Evolutionary conservation across 2,797 vertebrate genomes (phyloP).

Genomic region (Channa striata): DNA sequence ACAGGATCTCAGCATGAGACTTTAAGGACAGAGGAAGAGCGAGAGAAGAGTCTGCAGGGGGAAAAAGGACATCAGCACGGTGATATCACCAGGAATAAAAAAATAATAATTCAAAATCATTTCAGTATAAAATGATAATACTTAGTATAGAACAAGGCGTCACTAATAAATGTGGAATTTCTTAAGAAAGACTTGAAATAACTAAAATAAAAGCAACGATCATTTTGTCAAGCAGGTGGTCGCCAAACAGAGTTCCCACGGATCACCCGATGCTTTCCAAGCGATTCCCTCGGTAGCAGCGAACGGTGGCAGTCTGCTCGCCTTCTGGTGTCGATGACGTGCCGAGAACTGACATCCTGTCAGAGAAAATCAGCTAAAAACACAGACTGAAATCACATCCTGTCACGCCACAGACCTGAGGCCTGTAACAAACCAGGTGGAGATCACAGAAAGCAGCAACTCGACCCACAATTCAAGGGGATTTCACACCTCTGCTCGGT

Average conservation of each 20-base stretch:
- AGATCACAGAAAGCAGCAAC: not conserved
- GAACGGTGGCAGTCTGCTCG: not conserved
- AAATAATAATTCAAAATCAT: no score
- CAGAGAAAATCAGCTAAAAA: slow-evolving; percentile 16
- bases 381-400: slow-evolving; percentile 29
- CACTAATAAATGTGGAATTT: no score
- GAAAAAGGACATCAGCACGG: no score
- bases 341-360: slow-evolving; percentile 11
- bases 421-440: not conserved
- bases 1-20: slow-evolving; percentile 27
- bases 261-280: slow-evolving; percentile 6
- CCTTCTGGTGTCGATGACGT: slow-evolving; percentile 10
- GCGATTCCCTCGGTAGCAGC: slow-evolving; percentile 2
- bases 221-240: not conserved
- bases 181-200: no score
- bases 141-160: no score
- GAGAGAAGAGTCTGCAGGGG: not conserved
- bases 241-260: not conserved
- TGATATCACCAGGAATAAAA: no score
- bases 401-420: not conserved
- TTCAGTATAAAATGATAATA: no score
- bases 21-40: slow-evolving; percentile 21
- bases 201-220: not conserved
- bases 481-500: no score
- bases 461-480: not conserved